These are phyloP conservation scores for Polypterus senegalus DNA, from an alignment of 2,113 vertebrate species.

Conservation along the genomic window DNA sequence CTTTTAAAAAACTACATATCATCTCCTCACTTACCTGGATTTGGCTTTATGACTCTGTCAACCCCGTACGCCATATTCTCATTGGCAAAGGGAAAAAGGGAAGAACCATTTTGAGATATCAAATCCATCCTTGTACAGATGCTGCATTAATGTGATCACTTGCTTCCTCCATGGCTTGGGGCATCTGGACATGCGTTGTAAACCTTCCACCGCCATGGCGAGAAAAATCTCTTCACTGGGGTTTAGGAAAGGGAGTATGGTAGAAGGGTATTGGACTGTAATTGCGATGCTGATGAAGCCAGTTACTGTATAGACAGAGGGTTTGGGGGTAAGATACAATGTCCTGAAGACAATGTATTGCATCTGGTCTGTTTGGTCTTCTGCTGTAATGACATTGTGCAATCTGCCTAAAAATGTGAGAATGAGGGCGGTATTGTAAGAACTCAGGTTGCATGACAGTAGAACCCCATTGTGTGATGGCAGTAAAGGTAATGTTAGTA, in stretches of 20 bases:
- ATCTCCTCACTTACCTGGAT: neutral
- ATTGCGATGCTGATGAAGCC: slow-evolving; percentile 7
- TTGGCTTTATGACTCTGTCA: slow-evolving; percentile 2
- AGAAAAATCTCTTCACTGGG: no score
- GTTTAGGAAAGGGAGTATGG: slow-evolving; percentile 6
- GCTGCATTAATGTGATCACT: neutral
- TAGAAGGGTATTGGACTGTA: slow-evolving; percentile 10
- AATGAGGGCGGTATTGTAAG: slow-evolving; percentile 4
- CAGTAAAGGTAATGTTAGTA: slow-evolving; percentile 3
- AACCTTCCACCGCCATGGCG: neutral
- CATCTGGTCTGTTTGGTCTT: slow-evolving; percentile 12
- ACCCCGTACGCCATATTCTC: slow-evolving; percentile 6
- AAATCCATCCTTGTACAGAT: slow-evolving; percentile 6
- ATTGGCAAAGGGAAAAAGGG: neutral
- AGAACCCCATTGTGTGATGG: slow-evolving; percentile 5
- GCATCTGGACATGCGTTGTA: neutral
- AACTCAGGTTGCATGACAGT: no score
- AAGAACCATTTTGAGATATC: neutral
- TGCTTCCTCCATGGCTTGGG: slow-evolving; percentile 3
- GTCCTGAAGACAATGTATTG: slow-evolving; percentile 19
- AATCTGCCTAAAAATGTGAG: slow-evolving; percentile 12
- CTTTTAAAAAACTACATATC: neutral
- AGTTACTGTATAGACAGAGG: slow-evolving; percentile 13
- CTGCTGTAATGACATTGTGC: slow-evolving; percentile 12
- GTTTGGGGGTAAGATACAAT: slow-evolving; percentile 15